These are phyloP conservation scores for Crocodylus rhombifer DNA, from an alignment of 2,797 vertebrate genomes.

Conservation along the genomic window DNA sequence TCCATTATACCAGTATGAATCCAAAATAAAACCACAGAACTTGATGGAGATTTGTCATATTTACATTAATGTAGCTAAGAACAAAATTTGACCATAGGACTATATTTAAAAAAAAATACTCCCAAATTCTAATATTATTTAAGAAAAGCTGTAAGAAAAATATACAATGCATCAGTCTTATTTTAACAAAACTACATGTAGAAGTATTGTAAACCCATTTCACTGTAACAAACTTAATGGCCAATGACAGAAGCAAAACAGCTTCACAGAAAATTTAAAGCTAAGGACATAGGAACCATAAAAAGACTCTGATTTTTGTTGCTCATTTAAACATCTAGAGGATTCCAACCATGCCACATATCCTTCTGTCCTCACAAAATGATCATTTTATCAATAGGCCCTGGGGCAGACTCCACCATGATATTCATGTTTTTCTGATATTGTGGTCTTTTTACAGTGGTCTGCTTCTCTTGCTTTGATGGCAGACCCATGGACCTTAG, in stretches of 20 bases:
- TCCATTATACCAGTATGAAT: not conserved
- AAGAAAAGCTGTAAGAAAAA: not conserved
- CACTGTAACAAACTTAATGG: not conserved
- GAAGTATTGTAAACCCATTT: not conserved
- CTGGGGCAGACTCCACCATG: fast-evolving
- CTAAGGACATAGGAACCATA: not conserved
- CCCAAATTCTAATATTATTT: not conserved
- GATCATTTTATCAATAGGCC: not conserved
- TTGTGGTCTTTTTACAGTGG: not conserved
- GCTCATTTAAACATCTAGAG: not conserved
- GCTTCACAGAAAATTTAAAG: not conserved
- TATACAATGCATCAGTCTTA: not conserved
- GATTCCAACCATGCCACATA: fast-evolving
- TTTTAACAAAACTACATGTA: not conserved
- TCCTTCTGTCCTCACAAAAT: not conserved
- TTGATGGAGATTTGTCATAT: not conserved
- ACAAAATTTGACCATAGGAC: not conserved
- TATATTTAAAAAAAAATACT: conserved; percentile 2
- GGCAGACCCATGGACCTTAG: not conserved
- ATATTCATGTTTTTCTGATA: not conserved
- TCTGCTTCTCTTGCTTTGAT: not conserved
- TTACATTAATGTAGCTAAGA: fast-evolving
- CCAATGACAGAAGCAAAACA: not conserved
- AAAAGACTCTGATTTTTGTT: not conserved
- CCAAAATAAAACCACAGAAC: not conserved